Evolutionary conservation across 2,888 invertebrate species (phyloP), one percentile per base, ranked within the genome.

Genomic region (Piscicola geometra): DNA sequence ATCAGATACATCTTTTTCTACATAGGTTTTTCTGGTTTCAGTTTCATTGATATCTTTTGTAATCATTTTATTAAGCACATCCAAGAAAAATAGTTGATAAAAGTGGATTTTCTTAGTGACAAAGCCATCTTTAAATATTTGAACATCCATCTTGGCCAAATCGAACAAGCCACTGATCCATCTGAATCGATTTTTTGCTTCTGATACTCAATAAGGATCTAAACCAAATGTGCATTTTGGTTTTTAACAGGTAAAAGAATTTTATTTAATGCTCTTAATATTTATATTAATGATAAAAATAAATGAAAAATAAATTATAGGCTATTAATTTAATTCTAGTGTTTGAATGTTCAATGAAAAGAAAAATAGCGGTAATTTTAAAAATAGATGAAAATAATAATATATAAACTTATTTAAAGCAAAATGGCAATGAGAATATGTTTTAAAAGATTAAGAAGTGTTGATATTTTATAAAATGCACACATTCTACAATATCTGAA

Each of bases 131-230:
- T 56, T n/a, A 5, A 56, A 56, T 5, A 25, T 56, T 5, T 21
- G 9, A n/a, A 56, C 9, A 5, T 56, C 60, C 60, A 56, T 56
- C 60, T 56, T 25, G n/a, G 25, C 9, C n/a, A 15, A 5, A 5
- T 18, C n/a, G n/a, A 56, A 5, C 5, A 18, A 15, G 3, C 3
- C 60, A 3, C n/a, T 15, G 21, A n/a, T 9, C 25, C 60, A 56
- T 56, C 60, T 56, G n/a, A 56, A 56, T 56, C 60, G 60, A 56
- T 56, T 56, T 56, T 56, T 56, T 5, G n/a, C n/a, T 18, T 25
- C 3, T 56, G n/a, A 25, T 9, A 18, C 60, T 21, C n/a, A n/a
- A 56, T 56, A 25, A 25, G 25, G n/a, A 56, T 15, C 25, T 56
- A 25, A 56, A 56, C n/a, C 3, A 56, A 25, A 56, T 5, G 21